Base-by-base conservation (phyloP, 2,888 invertebrate genomes). In the Aphidoletes aphidimyza region DNA sequence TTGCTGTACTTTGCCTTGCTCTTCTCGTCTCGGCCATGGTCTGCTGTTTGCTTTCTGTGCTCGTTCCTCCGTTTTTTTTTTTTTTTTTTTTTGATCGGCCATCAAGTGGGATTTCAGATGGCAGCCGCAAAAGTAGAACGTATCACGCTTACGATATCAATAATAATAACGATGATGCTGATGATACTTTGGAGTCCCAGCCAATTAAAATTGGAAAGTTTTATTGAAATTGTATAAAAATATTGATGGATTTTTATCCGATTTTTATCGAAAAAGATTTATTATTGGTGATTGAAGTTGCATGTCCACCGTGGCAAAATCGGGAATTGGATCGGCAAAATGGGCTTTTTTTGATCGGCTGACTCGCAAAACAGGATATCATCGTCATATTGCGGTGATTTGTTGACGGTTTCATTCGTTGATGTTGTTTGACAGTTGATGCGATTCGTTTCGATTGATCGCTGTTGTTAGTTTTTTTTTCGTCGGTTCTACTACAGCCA, bases 181-280 rank as follows among this genome's bases (percentile, higher is more conserved):
- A 81, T 37, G 78, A 78, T 34, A 37, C 37, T 81, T 81, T 22
- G n/a, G 19, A 81, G 37, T 37, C 37, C 37, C 81, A 81, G 37
- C 81, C 81, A 81, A 81, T 81, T 81, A 81, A 81, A 81, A 81
- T 81, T 81, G 81, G 81, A 81, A 81, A 81, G 81, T 81, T 81
- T 81, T 81, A 81, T 81, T 81, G 81, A 81, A 81, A 81, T 81
- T 81, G 81, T 81, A 81, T 81, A 81, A 81, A 81, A 81, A 81
- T 81, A 22, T 81, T 81, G 81, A 81, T 81, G 81, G 81, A 81
- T 37, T 37, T 81, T 81, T 37, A 37, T 37, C 37, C 37, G 81
- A 81, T 81, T 81, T n/a, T 81, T 81, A 81, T 81, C 81, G n/a
- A n/a, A n/a, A 17, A 37, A 81, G 81, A 81, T 81, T 81, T 81